Evolutionary conservation across 1,140 invertebrate species (phyloP), one percentile per base, ranked within the genome.

Genomic region (Brachionus manjavacas): DNA sequence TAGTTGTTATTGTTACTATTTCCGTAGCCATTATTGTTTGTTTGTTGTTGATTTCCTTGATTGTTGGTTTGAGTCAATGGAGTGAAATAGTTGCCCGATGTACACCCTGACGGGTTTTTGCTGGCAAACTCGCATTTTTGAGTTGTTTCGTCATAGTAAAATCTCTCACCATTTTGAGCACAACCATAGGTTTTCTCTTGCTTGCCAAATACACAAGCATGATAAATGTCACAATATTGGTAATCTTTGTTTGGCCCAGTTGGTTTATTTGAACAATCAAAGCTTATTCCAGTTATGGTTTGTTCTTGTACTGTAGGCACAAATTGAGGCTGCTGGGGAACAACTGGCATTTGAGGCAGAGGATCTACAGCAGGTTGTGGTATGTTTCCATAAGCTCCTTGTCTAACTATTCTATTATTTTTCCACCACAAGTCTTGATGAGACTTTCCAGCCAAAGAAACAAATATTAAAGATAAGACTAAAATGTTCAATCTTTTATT

Each of bases 151-250:
- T 84, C 83, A 66, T 68, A 84, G 35, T 84, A 84, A 25, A 84
- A 74, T 72, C 83, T 52, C 16, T 84, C 83, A 4, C 83, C 83
- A 20, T 70, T 43, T 84, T 84, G 83, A 41, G 55, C 25, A 60
- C 83, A 84, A 28, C 28, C 83, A 20, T 74, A 84, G 8, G 83
- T 72, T 43, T 72, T 72, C 46, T 84, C 20, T 41, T 84, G 66
- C 74, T 74, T 46, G 43, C 83, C 83, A 60, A 20, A 66, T 23
- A 84, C 41, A 64, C 83, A 84, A 41, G 83, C 83, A 41, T 84
- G 83, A 74, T 68, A 84, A 43, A 84, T 46, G 39, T 84, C 83
- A 84, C 83, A 84, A 64, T 84, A 84, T 35, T 72, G 23, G 9
- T 23, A 14, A 64, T 84, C 70, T 52, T 72, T 74, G n/a, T 72